Conservation (phyloP, 2,113 vertebrate genomes). For the Paramisgurnus dabryanus region DNA sequence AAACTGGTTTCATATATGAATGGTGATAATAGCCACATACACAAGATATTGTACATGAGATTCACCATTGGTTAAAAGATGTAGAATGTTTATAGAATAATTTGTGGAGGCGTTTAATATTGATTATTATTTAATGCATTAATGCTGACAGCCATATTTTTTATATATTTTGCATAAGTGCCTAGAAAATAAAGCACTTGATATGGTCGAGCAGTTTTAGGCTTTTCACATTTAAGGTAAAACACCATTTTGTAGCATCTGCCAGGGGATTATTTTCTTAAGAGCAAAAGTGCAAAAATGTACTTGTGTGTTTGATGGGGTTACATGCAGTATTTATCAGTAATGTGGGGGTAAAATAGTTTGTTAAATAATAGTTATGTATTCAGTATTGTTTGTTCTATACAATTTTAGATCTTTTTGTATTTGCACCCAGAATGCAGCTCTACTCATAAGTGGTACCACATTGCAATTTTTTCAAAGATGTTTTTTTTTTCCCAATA, state of each 20-base stretch:
- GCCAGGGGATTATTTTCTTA: not conserved
- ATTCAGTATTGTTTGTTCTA: not conserved
- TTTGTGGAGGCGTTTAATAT: too few relatives aligned
- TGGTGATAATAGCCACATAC: too few relatives aligned
- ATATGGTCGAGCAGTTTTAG: slow-evolving; percentile 14
- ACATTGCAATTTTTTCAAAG: not conserved
- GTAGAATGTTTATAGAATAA: too few relatives aligned
- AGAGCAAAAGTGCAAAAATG: not conserved
- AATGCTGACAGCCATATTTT: not conserved
- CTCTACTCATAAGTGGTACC: not conserved
- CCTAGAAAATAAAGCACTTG: not conserved
- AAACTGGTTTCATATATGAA: too few relatives aligned
- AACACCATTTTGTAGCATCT: not conserved
- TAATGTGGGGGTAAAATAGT: not conserved
- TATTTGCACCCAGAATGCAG: not conserved
- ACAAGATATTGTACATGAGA: too few relatives aligned
- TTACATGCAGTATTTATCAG: slow-evolving; percentile 2
- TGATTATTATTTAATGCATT: too few relatives aligned
- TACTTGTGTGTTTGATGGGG: not conserved
- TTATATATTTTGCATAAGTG: slow-evolving; percentile 14
- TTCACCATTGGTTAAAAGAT: too few relatives aligned
- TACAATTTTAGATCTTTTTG: not conserved
- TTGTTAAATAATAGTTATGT: not conserved
- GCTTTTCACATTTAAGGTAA: not conserved
- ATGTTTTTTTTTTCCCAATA: not conserved